Evolutionary conservation across 2,797 vertebrate species (phyloP).

Genomic region (Danio albolineatus): DNA sequence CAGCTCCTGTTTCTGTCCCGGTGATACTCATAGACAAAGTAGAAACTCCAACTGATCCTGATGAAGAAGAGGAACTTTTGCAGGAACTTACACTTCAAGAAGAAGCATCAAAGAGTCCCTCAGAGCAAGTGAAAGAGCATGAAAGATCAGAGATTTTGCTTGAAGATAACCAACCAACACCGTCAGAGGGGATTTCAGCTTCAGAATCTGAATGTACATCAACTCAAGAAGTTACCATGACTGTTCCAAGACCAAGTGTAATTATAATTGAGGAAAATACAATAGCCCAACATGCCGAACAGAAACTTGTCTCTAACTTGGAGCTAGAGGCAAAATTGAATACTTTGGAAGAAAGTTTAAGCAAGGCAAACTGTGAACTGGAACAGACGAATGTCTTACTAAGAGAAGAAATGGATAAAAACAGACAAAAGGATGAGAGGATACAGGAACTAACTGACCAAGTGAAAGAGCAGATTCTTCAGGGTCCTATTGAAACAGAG

Average conservation of each 20-base stretch:
- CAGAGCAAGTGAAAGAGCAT: slow-evolving; percentile 55
- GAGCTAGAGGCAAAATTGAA: slow-evolving; percentile 82
- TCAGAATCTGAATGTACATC: slow-evolving; percentile 41
- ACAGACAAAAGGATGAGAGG: slow-evolving; percentile 83
- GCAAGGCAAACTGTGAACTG: slow-evolving; percentile 82
- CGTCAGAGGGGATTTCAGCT: slow-evolving; percentile 55
- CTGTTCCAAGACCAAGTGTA: slow-evolving; percentile 64
- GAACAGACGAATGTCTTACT: slow-evolving; percentile 80
- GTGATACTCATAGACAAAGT: slow-evolving; percentile 61
- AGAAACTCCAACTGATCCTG: slow-evolving; percentile 62
- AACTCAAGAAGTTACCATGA: slow-evolving; percentile 56
- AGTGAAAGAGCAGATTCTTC: slow-evolving; percentile 48
- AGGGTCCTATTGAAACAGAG: neutral
- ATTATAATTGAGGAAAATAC: slow-evolving; percentile 67
- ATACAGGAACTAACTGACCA: slow-evolving; percentile 85
- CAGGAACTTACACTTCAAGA: slow-evolving; percentile 64
- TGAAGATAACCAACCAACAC: slow-evolving; percentile 53
- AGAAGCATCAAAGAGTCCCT: slow-evolving; percentile 56
- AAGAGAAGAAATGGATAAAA: slow-evolving; percentile 83
- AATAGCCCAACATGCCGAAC: slow-evolving; percentile 10
- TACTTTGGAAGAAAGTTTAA: slow-evolving; percentile 83
- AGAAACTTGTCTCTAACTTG: slow-evolving; percentile 55
- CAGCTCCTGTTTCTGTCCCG: slow-evolving; percentile 48
- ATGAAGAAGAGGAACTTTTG: slow-evolving; percentile 51
- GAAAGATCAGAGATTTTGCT: slow-evolving; percentile 36